Base-by-base conservation (phyloP, 2,113 vertebrate genomes). In the Ariopsis seemanni region DNA sequence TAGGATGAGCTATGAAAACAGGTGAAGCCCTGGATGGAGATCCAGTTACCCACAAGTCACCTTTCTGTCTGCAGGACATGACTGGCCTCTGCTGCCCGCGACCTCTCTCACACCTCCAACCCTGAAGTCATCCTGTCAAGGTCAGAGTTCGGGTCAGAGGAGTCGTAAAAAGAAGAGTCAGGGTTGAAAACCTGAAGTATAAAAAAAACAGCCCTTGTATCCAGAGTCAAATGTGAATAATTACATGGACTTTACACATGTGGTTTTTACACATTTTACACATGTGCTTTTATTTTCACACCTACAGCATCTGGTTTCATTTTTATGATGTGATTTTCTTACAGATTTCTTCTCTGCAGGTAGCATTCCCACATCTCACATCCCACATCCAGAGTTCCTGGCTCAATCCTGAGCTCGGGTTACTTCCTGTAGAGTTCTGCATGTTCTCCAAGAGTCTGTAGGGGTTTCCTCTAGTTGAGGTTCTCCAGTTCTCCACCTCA, bases 1-100 rank as follows among this genome's bases (percentile, higher is more conserved):
- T 60, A 10, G 80, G 75, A 57, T 92, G 86, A 94, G 84, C 88
- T 84, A 15, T 89, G 78, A 86, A 91, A 93, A 93, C 90, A 94
- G 89, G 88, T 91, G 90, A 93, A 52, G 77, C 60, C 85, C 77
- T 42, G 80, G 84, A 88, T 89, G 89, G 42, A 91, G 85, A 90
- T 88, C 83, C 75, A 52, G 67, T 85, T 83, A 72, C 82, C 57
- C 84, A 89, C 90, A 84, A 88, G 85, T 91, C 91, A 93, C 89
- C 89, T 90, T 79, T 91, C 81, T 85, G 83, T 81, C 50, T 42
- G 86, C 7, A 63, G 90, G 88, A 90, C 77, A 84, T 89, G 89
- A 78, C 83, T 89, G 87, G 74, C 81, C 65, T 57, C 71, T 85
- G 53, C 65, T 79, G 71, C 52, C 85, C 52, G 71, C 12, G 42